These are phyloP conservation scores for Cepaea nemoralis DNA, from an alignment of 1,140 invertebrate species.

Conservation along the genomic window DNA sequence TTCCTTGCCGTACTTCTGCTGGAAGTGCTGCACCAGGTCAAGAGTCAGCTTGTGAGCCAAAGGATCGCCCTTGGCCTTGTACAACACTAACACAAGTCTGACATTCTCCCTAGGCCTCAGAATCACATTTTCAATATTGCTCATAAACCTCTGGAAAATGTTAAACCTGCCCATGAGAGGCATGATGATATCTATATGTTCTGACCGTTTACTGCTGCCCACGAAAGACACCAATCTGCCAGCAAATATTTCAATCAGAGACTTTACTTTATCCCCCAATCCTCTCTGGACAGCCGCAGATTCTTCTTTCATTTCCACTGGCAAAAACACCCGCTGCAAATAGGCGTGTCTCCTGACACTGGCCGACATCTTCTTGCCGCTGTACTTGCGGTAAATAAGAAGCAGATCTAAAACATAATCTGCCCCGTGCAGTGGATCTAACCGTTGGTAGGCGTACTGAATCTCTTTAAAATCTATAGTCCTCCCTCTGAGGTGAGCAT, in stretches of 20 bases:
- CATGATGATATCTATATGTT: conserved; percentile 86
- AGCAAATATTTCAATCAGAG: conserved; percentile 37
- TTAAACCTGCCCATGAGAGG: conserved; percentile 86
- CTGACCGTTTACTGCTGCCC: conserved; percentile 56
- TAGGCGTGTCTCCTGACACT: conserved; percentile 94
- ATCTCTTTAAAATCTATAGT: conserved; percentile 95
- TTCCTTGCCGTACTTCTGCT: conserved; percentile 59
- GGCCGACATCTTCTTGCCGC: conserved; percentile 92
- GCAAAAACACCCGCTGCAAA: conserved; percentile 88
- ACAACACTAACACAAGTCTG: conserved; percentile 85
- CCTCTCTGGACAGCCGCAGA: conserved; percentile 41
- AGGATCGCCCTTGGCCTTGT: conserved; percentile 66
- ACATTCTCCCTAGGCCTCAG: conserved; percentile 79
- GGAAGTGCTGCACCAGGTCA: conserved; percentile 64
- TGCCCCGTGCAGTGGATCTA: conserved; percentile 87
- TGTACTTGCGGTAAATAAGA: conserved; percentile 91
- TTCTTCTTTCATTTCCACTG: conserved; percentile 66
- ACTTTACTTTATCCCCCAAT: conserved; percentile 32
- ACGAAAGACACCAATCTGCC: conserved; percentile 21
- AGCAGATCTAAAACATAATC: conserved; percentile 94
- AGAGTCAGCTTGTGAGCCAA: conserved; percentile 61
- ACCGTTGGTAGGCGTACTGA: conserved; percentile 90
- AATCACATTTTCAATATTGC: conserved; percentile 86
- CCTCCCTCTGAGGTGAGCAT: conserved; percentile 90
- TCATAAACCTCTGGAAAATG: conserved; percentile 88